Base-by-base conservation (phyloP, 2,113 vertebrate species). In the Sylvilagus bachmani region DNA sequence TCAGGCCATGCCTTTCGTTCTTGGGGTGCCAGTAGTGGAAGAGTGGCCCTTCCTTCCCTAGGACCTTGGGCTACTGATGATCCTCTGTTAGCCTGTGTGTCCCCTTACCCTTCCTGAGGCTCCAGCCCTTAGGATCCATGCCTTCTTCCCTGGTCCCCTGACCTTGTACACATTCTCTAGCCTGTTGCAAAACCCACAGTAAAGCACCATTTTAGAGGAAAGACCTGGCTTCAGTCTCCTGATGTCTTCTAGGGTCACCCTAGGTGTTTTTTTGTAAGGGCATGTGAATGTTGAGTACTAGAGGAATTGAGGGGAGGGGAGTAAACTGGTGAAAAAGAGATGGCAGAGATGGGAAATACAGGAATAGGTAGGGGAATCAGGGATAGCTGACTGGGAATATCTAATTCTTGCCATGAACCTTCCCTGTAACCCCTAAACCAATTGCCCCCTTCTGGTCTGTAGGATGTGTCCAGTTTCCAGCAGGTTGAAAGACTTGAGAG, bases 381-480 rank as follows among this genome's bases (percentile, higher is more conserved):
- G 19, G 82, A 51, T 9, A 70, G 44, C 53, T 36, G 10, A 80
- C 10, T 17, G 61, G 83, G 84, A 74, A 62, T 89, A 53, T 31
- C 64, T 96, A 67, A 85, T 96, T 96, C 70, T 97, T 82, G 80
- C 71, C 36, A 38, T 55, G 67, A 96, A 74, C 90, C 70, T 94
- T 93, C 75, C n/a, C 33, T 16, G 22, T 90, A 36, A 96, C 79
- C 69, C 85, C 92, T 97, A 93, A 97, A 96, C 86, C 96, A 82
- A 81, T 93, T 95, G 81, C 96, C 92, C 93, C 89, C 90, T 96
- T 97, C 96, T 96, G 97, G 94, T 90, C 96, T 97, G 62, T 98
- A 99, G 99, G 98, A 98, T 6, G 91, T 98, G 77, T 98, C 98
- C 55, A 97, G 97, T 61, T 99, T 99, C 98, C 98, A 97, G 61